Base-by-base conservation (phyloP, 2,888 invertebrate genomes). In the Uloborus plumipes region DNA sequence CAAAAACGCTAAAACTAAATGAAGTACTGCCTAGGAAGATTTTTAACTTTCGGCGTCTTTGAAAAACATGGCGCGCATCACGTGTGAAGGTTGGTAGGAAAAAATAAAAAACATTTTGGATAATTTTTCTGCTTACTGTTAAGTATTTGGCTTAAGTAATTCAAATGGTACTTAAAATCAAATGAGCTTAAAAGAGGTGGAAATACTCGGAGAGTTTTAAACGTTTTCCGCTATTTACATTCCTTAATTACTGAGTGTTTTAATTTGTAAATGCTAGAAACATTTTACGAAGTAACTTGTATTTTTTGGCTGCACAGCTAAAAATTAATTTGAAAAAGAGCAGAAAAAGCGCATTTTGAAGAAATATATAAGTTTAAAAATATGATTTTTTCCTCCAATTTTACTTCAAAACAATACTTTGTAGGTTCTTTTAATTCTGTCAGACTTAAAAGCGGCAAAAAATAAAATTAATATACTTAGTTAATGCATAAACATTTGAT, bases 31-130 rank as follows among this genome's bases (percentile, higher is more conserved):
- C 22, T 18, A 58, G 39, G 16, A 66, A 74, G 55, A 65, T 51
- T 53, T 62, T 75, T 75, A 75, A 67, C 75, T 75, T 50, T 75
- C 50, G 66, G 50, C 31, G 22, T 67, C 51, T 75, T 55, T 66
- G 39, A 51, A 50, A 20, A 18, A 18, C 55, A 55, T 55, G 18
- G n/a, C 55, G 20, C 16, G n/a, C 14, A 55, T 20, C n/a, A n/a
- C n/a, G 55, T 20, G 55, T 18, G 20, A 55, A 55, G 55, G 11
- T 16, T 18, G 55, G n/a, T n/a, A n/a, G 20, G 20, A 20, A 55
- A 16, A 16, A 6, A 20, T n/a, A 55, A 55, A 55, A 55, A 55
- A 55, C 9, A 18, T n/a, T 20, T n/a, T 9, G 16, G 20, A 55
- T 15, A 55, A 55, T 55, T 55, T 55, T 55, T 55, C n/a, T 55